Evolutionary conservation across 2,113 vertebrate genomes (phyloP).

Genomic region (Rhabdornis inornatus): DNA sequence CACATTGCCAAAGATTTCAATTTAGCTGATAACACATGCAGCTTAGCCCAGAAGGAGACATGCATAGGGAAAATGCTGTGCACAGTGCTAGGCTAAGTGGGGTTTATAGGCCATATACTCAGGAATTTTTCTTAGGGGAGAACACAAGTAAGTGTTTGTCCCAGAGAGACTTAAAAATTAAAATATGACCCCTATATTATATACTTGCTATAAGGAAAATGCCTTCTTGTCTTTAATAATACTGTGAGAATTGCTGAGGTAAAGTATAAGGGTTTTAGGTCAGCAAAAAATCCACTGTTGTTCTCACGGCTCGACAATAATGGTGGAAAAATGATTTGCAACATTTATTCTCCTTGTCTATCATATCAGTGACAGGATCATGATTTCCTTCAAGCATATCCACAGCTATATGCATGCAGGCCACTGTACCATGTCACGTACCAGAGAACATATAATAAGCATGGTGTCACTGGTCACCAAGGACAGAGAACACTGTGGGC

Average conservation of each 20-base stretch:
- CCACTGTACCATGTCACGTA: neutral
- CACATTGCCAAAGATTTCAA: neutral
- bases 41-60: neutral
- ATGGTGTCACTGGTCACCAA: neutral
- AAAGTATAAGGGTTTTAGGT: neutral
- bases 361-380: neutral
- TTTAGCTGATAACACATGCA: neutral
- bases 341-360: neutral
- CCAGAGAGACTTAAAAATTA: neutral
- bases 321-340: neutral
- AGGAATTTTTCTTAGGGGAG: neutral
- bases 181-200: neutral
- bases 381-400: neutral
- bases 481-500: rapidly evolving
- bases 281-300: neutral
- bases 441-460: neutral
- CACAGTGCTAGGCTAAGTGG: neutral
- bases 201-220: neutral
- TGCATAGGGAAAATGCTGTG: neutral
- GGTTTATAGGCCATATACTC: neutral
- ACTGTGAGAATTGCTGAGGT: neutral
- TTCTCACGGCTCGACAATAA: neutral
- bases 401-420: neutral
- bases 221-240: neutral
- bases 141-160: neutral